A percentile compares a stretch with the other conserved stretches of the same genome.
Conservation (phyloP, 2,888 invertebrate genomes). For the Galeruca laticollis region DNA sequence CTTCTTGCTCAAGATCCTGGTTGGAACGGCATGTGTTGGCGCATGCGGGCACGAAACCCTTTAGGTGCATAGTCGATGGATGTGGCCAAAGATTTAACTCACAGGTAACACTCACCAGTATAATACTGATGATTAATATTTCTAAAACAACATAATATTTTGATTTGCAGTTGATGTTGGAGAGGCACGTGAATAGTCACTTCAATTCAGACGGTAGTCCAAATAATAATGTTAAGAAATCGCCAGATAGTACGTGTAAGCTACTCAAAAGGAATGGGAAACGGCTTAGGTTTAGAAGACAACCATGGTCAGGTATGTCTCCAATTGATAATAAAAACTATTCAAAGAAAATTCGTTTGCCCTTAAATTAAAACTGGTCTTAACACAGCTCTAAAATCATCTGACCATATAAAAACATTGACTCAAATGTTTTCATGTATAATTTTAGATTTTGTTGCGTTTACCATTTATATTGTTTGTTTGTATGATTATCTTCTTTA, state of each 20-base stretch:
- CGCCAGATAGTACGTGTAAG: conserved; percentile 82
- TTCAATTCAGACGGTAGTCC: conserved; percentile 78
- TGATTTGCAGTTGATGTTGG: conserved; percentile 78
- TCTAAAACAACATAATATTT: background rate
- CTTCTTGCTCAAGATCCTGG: conserved; percentile 94
- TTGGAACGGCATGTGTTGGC: conserved; percentile 91
- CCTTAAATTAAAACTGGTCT: too few species aligned
- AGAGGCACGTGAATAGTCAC: conserved; percentile 94
- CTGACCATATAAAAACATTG: too few species aligned
- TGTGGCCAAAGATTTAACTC: conserved; percentile 90
- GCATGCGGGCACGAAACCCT: conserved; percentile 93
- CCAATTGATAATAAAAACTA: conserved; percentile 51
- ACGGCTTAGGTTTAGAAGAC: conserved; percentile 86
- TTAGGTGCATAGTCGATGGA: conserved; percentile 94
- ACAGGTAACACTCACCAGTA: conserved; percentile 73
- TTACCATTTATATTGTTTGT: too few species aligned
- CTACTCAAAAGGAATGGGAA: conserved; percentile 88
- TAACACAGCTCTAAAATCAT: too few species aligned
- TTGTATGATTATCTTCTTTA: too few species aligned
- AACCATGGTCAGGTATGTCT: conserved; percentile 87
- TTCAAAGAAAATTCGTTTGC: too few species aligned
- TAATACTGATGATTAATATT: background rate
- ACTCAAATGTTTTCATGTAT: too few species aligned
- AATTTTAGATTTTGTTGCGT: too few species aligned
- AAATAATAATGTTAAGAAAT: conserved; percentile 74